Percentiles rank a stretch among this genome's conserved stretches.
Evolutionary conservation across 1,140 invertebrate genomes (phyloP).

Genomic region (Augochlora pura): DNA sequence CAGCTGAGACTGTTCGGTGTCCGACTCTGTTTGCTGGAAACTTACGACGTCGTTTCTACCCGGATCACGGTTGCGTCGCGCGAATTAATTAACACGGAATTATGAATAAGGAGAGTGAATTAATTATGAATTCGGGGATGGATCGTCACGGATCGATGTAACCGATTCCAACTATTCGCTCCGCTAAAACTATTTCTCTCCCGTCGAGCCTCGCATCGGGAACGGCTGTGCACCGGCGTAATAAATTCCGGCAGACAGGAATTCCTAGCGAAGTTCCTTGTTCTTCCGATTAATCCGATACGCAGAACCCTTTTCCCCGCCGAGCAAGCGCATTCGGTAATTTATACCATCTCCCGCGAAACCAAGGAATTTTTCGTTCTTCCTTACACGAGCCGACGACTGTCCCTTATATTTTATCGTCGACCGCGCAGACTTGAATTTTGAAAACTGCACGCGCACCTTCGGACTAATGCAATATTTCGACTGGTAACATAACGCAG

Average conservation of each 20-base stretch:
- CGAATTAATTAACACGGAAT: not conserved
- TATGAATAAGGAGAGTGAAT: not conserved
- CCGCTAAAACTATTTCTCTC: not conserved
- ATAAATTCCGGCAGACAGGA: not conserved
- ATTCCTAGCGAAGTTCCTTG: not conserved
- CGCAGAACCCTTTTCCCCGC: not conserved
- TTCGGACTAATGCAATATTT: too few relatives aligned
- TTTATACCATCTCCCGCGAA: not conserved
- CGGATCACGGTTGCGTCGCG: not conserved
- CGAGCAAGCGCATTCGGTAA: not conserved
- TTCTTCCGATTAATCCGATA: not conserved
- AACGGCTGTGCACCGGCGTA: not conserved
- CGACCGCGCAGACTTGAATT: too few relatives aligned
- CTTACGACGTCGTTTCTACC: not conserved
- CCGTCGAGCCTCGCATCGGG: not conserved
- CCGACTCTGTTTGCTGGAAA: not conserved
- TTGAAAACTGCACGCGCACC: too few relatives aligned
- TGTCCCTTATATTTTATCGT: too few relatives aligned
- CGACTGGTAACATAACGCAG: too few relatives aligned
- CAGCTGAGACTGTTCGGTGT: not conserved
- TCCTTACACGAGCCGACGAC: too few relatives aligned
- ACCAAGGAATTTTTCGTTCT: too few relatives aligned
- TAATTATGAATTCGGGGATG: too few relatives aligned
- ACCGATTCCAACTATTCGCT: not conserved
- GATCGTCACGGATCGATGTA: not conserved